These are phyloP conservation scores for Dichetophora obliterata DNA, from an alignment of 2,888 invertebrate species.

Conservation along the genomic window DNA sequence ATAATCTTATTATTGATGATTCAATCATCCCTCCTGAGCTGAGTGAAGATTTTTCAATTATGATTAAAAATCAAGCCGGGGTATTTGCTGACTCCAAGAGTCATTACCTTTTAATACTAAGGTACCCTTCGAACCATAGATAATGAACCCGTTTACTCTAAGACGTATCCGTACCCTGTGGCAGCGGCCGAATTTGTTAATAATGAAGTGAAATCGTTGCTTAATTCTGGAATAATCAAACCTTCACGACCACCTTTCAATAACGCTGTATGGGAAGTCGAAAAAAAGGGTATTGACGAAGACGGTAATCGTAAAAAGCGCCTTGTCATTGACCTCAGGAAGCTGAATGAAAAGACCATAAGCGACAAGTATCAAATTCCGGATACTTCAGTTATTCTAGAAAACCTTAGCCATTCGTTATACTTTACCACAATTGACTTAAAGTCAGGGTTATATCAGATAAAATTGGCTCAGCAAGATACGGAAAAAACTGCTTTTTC, in stretches of 20 bases:
- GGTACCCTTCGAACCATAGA: neutral
- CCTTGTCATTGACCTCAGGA: neutral
- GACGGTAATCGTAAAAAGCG: neutral
- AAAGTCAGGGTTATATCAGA: neutral
- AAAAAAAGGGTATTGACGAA: conserved; percentile 32
- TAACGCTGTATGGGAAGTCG: conserved; percentile 22
- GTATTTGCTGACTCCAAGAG: no score
- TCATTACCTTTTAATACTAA: no score
- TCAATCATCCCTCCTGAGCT: no score
- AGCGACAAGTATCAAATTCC: neutral
- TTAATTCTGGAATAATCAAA: conserved; percentile 23
- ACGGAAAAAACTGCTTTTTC: no score
- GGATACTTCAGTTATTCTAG: neutral
- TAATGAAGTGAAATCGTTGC: conserved; percentile 13
- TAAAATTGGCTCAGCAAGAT: neutral
- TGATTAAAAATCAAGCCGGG: no score
- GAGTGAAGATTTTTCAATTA: no score
- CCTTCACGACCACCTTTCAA: no score
- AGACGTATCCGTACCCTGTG: conserved; percentile 34
- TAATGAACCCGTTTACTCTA: neutral
- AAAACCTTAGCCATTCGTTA: neutral
- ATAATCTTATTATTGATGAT: no score
- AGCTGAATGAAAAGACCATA: neutral
- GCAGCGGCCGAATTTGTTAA: no score
- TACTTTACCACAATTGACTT: neutral